Conservation (phyloP, 1,140 invertebrate genomes). For the Lethrus apterus region DNA sequence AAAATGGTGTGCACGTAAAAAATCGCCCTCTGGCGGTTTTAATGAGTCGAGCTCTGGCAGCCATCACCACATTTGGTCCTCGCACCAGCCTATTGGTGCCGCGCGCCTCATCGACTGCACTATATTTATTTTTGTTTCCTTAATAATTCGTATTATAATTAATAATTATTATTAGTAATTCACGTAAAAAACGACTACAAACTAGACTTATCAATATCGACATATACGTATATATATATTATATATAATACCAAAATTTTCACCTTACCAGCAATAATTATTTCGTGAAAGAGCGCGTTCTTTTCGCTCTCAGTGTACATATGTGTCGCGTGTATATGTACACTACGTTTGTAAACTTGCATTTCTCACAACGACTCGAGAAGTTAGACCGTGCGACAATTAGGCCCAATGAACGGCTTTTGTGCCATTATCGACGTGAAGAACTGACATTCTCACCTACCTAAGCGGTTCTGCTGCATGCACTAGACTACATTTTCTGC, state of each 20-base stretch:
- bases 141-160: slow-evolving; percentile 27
- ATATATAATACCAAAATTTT: slow-evolving; percentile 8
- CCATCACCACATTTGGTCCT: slow-evolving; percentile 38
- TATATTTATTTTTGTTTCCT: slow-evolving; percentile 4
- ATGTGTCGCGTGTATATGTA: too few species aligned
- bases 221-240: slow-evolving; percentile 8
- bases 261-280: too few species aligned
- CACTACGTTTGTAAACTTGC: too few species aligned
- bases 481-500: slow-evolving; percentile 12
- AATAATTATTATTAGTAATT: too few species aligned
- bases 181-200: slow-evolving; percentile 36
- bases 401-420: slow-evolving; percentile 22
- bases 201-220: slow-evolving; percentile 34
- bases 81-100: slow-evolving; percentile 40
- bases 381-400: slow-evolving; percentile 23
- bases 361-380: too few species aligned
- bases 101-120: slow-evolving; percentile 34
- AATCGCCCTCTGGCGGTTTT: slow-evolving; percentile 4
- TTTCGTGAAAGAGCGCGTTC: too few species aligned
- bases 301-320: too few species aligned
- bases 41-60: slow-evolving; percentile 38
- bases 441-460: slow-evolving; percentile 16
- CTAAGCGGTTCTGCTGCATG: slow-evolving; percentile 26
- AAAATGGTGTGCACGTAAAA: slow-evolving; percentile 14
- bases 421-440: slow-evolving; percentile 14